phyloP scores from a whole-genome alignment of 2,888 invertebrate species.

The Pyrocoelia pectoralis region DNA sequence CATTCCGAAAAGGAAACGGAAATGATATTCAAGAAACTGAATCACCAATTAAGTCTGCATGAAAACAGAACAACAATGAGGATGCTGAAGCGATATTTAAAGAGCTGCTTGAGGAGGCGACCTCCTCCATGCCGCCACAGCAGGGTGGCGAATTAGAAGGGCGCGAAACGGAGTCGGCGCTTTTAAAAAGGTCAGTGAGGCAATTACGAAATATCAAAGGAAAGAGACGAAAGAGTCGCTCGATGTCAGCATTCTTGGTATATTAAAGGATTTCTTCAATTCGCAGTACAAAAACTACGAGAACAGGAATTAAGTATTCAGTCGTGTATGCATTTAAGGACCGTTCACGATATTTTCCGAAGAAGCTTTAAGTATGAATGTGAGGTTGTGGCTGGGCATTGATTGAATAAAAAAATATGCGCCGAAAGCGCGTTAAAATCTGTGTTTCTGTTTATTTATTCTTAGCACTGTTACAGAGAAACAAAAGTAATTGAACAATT shows the following conservation, averaged over 20 bases:
- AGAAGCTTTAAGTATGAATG: constrained; percentile 9
- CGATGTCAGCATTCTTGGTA: constrained; percentile 52
- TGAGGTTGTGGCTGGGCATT: constrained; percentile 1
- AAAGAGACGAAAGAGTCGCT: constrained; percentile 51
- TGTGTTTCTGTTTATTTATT: constrained; percentile 7
- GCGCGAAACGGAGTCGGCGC: constrained; percentile 45
- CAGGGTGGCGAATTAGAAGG: constrained; percentile 15
- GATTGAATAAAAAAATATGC: not conserved
- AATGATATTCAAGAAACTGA: too few relatives aligned
- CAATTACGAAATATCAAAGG: constrained; percentile 52
- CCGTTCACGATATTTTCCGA: not conserved
- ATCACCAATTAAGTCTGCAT: constrained; percentile 18
- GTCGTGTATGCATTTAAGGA: not conserved
- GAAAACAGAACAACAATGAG: constrained; percentile 44
- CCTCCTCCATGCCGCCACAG: constrained; percentile 29
- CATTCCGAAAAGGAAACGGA: too few relatives aligned
- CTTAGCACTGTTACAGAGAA: not conserved
- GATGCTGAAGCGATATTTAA: constrained; percentile 50
- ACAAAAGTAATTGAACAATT: not conserved
- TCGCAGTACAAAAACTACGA: constrained; percentile 41
- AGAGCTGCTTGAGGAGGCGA: constrained; percentile 52
- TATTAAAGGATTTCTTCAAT: constrained; percentile 54
- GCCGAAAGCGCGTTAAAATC: not conserved
- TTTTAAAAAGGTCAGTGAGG: constrained; percentile 52
- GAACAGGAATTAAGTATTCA: constrained; percentile 10